Evolutionary conservation across 23 tunicate species (phyloP), one percentile per base, ranked within the genome.

Genomic region (Halocynthia roretzi): DNA sequence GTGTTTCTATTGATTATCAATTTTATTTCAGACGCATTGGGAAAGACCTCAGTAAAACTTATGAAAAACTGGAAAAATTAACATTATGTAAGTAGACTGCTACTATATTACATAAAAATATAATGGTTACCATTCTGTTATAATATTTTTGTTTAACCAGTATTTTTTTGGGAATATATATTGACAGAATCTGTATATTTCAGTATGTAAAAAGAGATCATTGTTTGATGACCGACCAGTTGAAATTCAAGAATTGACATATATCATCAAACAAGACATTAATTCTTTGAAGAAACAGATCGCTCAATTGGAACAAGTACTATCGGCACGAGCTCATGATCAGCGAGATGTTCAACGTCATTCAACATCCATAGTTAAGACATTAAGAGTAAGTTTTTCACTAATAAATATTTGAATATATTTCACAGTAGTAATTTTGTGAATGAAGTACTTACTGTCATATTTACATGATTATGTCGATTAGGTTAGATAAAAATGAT

Each of bases 251-350:
- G 99, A 94, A 74, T 58, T 94, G 62, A 94, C 99, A 62, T 94
- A 88, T 70, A 94, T 94, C 72, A 88, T 94, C 52, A 94, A 94
- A 78, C 95, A 94, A 88, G 99, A 94, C 61, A 94, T 94, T 56
- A 81, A 82, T 6, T 86, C 92, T 7, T 76, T 92, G 31, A 83
- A 92, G 58, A 67, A 80, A 62, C 83, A 92, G 50, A 86, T 92
- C 12, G 80, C 71, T 15, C 88, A 86, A 8, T 77, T 92, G 17
- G 98, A 92, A 79, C 84, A 92, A 67, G 76, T 72, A 58, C 81
- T 72, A 57, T 55, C 80, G 6, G 65, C 55, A 12, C 48, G 71
- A 8, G 52, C 76, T 0, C 19, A 58, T n/a, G 68, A 58, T 70
- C 83, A 68, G 19, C 70, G 70, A 80, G 98, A 92, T 92, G 92